Base-by-base conservation (phyloP, 2,113 vertebrate genomes). In the Crotophaga sulcirostris region DNA sequence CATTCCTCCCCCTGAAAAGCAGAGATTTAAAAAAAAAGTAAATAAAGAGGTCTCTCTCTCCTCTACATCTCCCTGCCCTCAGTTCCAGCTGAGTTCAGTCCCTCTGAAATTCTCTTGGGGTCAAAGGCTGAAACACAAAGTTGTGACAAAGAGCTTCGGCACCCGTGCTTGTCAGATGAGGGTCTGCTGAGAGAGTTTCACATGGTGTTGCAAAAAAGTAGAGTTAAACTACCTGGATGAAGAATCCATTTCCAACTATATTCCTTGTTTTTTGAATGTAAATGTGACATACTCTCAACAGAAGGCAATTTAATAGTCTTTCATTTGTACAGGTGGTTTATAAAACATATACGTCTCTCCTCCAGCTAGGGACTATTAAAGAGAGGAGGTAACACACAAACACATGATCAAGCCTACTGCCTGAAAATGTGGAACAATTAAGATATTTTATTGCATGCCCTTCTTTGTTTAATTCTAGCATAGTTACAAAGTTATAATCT, bases 281-380 rank as follows among this genome's bases (percentile, higher is more conserved):
- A 91, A 89, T 11, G 23, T 94, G 89, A 80, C 77, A 47, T 49
- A 70, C 36, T 82, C 55, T 79, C 94, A 88, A 73, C 96, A 96
- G 96, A 95, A 97, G 96, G 96, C 80, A 78, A 28, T 89, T 92
- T 96, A 82, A 97, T 62, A 70, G 88, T 80, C 78, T 80, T 64
- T 72, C 70, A 68, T 81, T 89, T 63, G 85, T 96, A 75, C 95
- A 96, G 93, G 96, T 96, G 91, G 90, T 85, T 95, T 95, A 91
- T 96, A 93, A 97, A 97, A 70, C 62, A 68, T 86, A 10, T n/a
- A 72, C 36, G 60, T 51, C 55, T 93, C 84, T 95, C 89, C 84
- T 84, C 21, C 60, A 95, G 94, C 83, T 94, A 95, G 52, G 25
- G n/a, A 63, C 84, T 94, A 42, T 93, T 93, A 77, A 70, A 78